Evolutionary conservation across 2,888 invertebrate genomes (phyloP).

Genomic region (Pandemis cinnamomeana): DNA sequence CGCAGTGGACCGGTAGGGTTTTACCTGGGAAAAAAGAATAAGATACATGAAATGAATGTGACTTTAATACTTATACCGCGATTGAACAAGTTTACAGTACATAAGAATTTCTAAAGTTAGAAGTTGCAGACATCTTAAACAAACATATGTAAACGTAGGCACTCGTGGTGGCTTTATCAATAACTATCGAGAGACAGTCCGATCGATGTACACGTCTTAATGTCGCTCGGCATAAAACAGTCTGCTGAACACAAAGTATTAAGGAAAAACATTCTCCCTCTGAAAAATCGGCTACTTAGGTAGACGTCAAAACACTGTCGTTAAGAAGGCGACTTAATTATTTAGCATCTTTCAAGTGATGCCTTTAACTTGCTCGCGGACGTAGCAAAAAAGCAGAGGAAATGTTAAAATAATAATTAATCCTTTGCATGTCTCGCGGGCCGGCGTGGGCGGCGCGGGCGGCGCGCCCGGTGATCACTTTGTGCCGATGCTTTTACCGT

Average conservation of each 20-base stretch:
- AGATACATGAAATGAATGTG: no score
- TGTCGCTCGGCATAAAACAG: conserved; percentile 42
- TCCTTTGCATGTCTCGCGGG: conserved; percentile 65
- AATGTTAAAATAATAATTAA: conserved; percentile 85
- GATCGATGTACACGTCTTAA: conserved; percentile 42
- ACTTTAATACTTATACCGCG: no score
- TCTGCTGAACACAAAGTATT: conserved; percentile 48
- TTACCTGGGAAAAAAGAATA: conserved; percentile 64
- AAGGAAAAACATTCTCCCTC: conserved; percentile 52
- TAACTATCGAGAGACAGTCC: conserved; percentile 30
- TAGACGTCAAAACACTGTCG: conserved; percentile 72
- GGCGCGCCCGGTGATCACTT: conserved; percentile 63
- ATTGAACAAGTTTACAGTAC: neutral
- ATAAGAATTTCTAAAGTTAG: neutral
- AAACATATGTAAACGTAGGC: neutral
- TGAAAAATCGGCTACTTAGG: conserved; percentile 67
- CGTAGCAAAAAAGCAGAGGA: conserved; percentile 76
- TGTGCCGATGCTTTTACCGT: conserved; percentile 71
- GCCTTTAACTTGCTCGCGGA: conserved; percentile 79
- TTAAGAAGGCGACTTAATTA: conserved; percentile 79
- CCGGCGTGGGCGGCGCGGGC: conserved; percentile 48
- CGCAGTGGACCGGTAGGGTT: conserved; percentile 97
- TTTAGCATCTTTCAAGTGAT: conserved; percentile 81
- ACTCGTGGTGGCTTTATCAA: neutral
- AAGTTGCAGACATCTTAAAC: neutral